Base-by-base conservation (phyloP, 1,140 invertebrate genomes). In the Geopemphigus sp. region DNA sequence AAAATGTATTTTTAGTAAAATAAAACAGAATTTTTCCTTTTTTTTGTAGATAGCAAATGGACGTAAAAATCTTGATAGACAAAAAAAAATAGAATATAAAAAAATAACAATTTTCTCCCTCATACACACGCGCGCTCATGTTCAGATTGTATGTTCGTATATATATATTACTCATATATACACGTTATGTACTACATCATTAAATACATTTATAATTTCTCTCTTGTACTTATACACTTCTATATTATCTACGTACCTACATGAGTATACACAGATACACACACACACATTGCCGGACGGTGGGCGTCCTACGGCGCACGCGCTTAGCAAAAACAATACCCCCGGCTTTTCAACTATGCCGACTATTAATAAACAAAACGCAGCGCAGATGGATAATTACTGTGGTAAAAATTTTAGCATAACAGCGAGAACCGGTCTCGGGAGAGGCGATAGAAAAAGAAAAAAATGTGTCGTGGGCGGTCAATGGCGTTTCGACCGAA, bases 391-490 rank as follows among this genome's bases (percentile, higher is more conserved):
- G 57, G 54, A 76, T 76, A 76, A 76, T 76, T 76, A 76, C 73
- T 61, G 73, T 59, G 73, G 73, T 76, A 76, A 76, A 76, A 45
- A 59, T 59, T 76, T 76, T 76, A 76, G 57, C 73, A 61, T 76
- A 76, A 76, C 73, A 24, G 73, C 54, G 32, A 61, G 56, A 76
- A 76, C 73, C 73, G 73, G 73, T 76, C 73, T 61, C 10, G n/a
- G 22, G 73, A n/a, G 57, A 61, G 6, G 54, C 17, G 39, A 54
- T 15, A 59, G 45, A 45, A 26, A 15, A n/a, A 26, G 15, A 50
- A 50, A 72, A 29, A 73, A 29, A 74, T 61, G n/a, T 76, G 73
- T 76, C 73, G 73, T 76, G 57, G 73, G 73, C 56, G 73, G 73
- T 74, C 50, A 59, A 59, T 59, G 73, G 73, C 56, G 53, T 70